phyloP scores from a whole-genome alignment of 2,888 invertebrate species.

The Anagyrus pseudococci region DNA sequence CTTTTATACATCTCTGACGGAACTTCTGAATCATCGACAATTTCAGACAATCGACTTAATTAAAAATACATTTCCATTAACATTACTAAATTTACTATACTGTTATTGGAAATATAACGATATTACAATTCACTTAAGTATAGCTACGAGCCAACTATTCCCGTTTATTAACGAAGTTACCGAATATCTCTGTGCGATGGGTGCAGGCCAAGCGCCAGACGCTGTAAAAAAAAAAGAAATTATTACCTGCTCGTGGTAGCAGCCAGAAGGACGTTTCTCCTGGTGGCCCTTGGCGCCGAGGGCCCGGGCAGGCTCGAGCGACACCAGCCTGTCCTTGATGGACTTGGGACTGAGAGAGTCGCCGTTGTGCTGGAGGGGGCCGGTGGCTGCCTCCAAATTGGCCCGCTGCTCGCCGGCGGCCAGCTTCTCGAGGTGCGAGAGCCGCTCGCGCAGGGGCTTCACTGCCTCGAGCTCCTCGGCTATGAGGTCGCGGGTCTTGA shows the following conservation, averaged over 20 bases:
- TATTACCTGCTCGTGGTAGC: slow-evolving; percentile 50
- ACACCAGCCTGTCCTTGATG: slow-evolving; percentile 65
- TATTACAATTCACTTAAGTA: too few relatives aligned
- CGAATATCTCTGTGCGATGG: too few relatives aligned
- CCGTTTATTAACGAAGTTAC: too few relatives aligned
- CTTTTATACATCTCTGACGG: too few relatives aligned
- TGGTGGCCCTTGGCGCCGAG: slow-evolving; percentile 62
- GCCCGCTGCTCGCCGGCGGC: slow-evolving; percentile 42
- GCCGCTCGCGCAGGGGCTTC: slow-evolving; percentile 50
- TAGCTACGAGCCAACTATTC: too few relatives aligned
- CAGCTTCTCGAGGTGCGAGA: slow-evolving; percentile 53
- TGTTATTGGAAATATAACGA: too few relatives aligned
- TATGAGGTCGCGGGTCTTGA: slow-evolving; percentile 43
- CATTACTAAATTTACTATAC: too few relatives aligned
- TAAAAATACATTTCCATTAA: too few relatives aligned
- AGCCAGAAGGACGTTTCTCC: slow-evolving; percentile 46
- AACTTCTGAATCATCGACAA: too few relatives aligned
- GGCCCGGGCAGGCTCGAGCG: slow-evolving; percentile 65
- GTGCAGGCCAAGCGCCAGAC: too few relatives aligned
- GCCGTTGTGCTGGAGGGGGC: slow-evolving; percentile 40
- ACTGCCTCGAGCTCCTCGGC: slow-evolving; percentile 50
- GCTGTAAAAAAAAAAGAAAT: slow-evolving; percentile 42
- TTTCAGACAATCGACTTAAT: too few relatives aligned
- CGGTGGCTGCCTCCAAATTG: too few relatives aligned
- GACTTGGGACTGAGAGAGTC: slow-evolving; percentile 44